A percentile compares a stretch with the other conserved stretches of the same genome.
These are phyloP conservation scores for Camptogramma bilineatum DNA, from an alignment of 2,888 invertebrate species.

Conservation along the genomic window DNA sequence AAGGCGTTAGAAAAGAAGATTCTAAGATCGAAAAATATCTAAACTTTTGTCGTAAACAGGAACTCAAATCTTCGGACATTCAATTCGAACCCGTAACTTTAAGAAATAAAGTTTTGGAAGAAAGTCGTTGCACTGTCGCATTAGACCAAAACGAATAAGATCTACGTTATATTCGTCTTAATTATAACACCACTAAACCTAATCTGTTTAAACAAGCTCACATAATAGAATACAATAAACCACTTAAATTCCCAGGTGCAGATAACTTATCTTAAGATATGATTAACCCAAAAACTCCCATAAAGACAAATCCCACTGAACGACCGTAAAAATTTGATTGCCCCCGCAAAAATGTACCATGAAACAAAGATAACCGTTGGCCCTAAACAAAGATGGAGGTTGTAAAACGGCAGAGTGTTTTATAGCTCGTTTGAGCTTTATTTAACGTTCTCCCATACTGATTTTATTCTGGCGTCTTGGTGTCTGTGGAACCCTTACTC, in stretches of 20 bases:
- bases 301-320: constrained; percentile 40
- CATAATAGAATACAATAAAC: constrained; percentile 23
- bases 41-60: no score
- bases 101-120: not conserved
- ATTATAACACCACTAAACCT: not conserved
- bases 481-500: constrained; percentile 55
- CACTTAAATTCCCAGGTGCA: constrained; percentile 30
- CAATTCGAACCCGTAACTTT: not conserved
- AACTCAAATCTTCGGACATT: no score
- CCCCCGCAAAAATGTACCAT: constrained; percentile 44
- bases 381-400: constrained; percentile 73
- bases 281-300: constrained; percentile 41
- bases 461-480: constrained; percentile 76
- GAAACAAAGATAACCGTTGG: constrained; percentile 49
- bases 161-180: not conserved
- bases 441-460: constrained; percentile 75
- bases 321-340: constrained; percentile 47
- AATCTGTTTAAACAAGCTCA: not conserved
- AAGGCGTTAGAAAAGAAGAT: no score
- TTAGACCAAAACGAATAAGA: not conserved
- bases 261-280: constrained; percentile 32
- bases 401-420: constrained; percentile 65
- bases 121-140: not conserved
- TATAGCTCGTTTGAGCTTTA: constrained; percentile 75
- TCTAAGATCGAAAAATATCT: no score